Conservation (phyloP, 2,113 vertebrate genomes). For the Naja naja region DNA sequence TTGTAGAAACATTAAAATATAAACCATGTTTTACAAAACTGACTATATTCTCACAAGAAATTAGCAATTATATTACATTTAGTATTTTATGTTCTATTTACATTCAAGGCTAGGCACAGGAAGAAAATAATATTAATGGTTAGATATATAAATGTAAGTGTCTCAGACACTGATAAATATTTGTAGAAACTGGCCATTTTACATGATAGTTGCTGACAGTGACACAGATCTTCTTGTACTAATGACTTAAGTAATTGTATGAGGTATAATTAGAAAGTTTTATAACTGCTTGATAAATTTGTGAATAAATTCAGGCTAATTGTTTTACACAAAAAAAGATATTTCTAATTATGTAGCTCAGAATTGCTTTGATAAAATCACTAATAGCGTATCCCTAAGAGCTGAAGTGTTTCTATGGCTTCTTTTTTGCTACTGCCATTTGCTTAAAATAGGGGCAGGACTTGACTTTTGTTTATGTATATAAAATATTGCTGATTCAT, state of each 20-base stretch:
- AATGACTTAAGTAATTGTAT: background rate
- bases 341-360: background rate
- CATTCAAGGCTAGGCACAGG: background rate
- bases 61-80: background rate
- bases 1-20: background rate
- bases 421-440: background rate
- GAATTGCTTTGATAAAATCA: background rate
- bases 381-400: background rate
- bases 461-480: background rate
- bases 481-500: background rate
- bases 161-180: background rate
- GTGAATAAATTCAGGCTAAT: background rate
- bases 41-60: background rate
- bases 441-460: background rate
- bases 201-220: background rate
- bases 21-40: background rate
- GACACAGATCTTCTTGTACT: background rate
- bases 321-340: background rate
- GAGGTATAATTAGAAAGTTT: background rate
- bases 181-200: background rate
- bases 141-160: background rate
- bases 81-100: background rate
- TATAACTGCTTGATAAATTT: background rate
- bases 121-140: background rate
- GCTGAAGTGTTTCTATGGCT: background rate